Evolutionary conservation across 2,113 vertebrate genomes (phyloP), one percentile per base, ranked within the genome.

Genomic region (Hippocampus barbouri): DNA sequence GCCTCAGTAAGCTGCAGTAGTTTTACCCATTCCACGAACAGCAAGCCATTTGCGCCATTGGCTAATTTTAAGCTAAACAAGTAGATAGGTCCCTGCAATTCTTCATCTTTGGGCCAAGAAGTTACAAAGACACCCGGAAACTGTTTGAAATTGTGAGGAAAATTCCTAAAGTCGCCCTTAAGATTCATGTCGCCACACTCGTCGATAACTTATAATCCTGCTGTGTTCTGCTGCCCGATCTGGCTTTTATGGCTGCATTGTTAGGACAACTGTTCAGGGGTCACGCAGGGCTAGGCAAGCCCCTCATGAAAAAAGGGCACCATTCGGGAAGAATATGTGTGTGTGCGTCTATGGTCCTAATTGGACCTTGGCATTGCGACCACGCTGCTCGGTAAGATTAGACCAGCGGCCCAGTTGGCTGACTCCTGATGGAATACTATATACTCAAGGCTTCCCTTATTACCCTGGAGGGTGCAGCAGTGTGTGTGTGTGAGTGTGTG

Each of bases 351-450:
- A 70, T 66, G 66, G 79, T 81, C 83, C 82, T 92, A 92, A 92
- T 91, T 92, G 88, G 88, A 91, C 90, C 78, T 80, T 79, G 80
- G 83, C 80, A 83, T 73, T 73, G 85, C 80, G 47, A 68, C 82
- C 81, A 81, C 82, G 84, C 84, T 83, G 72, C 80, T 83, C 70
- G 85, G 89, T 38, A 38, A 38, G 89, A 90, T 89, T 91, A 85
- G 84, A 84, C 82, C 70, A 63, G 65, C 76, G 85, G 86, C 84
- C 84, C 86, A 89, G 86, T 89, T 87, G 89, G 86, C 87, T 88
- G 88, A 79, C 73, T 85, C 87, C 85, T 85, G 83, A 86, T 87
- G 83, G 89, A 88, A 87, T 79, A 89, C 82, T 75, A 78, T 84
- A 81, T 83, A 84, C 78, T 79, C 79, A 83, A 80, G 45, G 75